A percentile compares a stretch with the other conserved stretches of the same genome.
These are phyloP conservation scores for Brachyhypopomus occidentalis DNA, from an alignment of 2,113 vertebrate species.

Conservation along the genomic window DNA sequence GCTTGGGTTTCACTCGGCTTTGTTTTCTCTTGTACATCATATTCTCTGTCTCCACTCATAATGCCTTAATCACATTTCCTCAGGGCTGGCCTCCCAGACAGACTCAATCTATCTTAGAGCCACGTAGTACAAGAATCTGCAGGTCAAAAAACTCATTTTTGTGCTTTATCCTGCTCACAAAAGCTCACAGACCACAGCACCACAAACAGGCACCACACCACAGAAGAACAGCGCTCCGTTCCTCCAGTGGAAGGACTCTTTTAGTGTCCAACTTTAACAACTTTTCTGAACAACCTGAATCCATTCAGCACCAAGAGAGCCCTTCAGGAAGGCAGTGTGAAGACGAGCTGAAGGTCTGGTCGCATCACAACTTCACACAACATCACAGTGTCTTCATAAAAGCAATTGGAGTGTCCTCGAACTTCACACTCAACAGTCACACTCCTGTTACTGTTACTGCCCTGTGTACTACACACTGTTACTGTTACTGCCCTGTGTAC, in stretches of 20 bases:
- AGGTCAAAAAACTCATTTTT: neutral
- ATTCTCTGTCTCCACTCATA: conserved; percentile 36
- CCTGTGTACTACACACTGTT: no score
- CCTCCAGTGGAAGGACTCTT: neutral
- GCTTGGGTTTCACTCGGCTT: neutral
- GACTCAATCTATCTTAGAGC: conserved; percentile 10
- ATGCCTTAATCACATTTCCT: conserved; percentile 55
- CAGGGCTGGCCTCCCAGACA: conserved; percentile 23
- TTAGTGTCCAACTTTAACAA: neutral
- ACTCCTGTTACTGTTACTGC: no score
- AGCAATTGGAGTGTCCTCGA: no score
- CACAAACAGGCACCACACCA: neutral
- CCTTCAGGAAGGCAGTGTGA: no score
- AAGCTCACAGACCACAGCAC: no score
- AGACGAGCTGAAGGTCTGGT: no score
- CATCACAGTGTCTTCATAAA: no score
- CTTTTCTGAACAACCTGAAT: neutral
- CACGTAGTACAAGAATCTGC: neutral
- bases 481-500: no score
- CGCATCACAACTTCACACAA: no score
- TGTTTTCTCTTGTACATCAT: neutral
- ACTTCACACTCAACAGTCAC: no score
- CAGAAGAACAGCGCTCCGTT: neutral
- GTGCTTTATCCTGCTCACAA: neutral
- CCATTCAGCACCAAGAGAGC: no score